These are phyloP conservation scores for Ondatra zibethicus DNA, from an alignment of 2,113 vertebrate species.

Conservation along the genomic window DNA sequence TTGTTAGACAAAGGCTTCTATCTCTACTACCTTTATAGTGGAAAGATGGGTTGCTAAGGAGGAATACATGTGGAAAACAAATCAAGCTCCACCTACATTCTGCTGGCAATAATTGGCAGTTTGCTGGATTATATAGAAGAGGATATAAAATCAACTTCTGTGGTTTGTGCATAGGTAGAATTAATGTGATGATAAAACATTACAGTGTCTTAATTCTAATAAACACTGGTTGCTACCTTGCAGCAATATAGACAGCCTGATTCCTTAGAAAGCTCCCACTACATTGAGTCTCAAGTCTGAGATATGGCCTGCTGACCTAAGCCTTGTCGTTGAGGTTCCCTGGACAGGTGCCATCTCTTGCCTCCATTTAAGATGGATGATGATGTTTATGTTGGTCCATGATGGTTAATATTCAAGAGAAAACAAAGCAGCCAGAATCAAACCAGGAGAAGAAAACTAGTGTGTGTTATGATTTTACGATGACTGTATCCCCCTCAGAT, in stretches of 20 bases:
- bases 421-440: neutral
- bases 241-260: neutral
- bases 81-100: too few species aligned
- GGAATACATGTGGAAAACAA: neutral
- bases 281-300: neutral
- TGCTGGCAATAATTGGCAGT: neutral
- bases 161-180: neutral
- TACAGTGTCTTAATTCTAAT: neutral
- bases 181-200: neutral
- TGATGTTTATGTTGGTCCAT: neutral
- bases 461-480: neutral
- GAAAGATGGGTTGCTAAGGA: neutral
- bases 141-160: neutral
- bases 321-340: neutral
- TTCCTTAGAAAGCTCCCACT: neutral
- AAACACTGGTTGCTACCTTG: neutral
- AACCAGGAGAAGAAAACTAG: neutral
- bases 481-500: rapidly evolving
- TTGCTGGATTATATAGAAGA: neutral
- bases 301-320: too few species aligned
- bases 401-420: neutral
- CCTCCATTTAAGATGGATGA: neutral
- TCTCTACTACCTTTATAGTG: neutral
- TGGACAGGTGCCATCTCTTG: neutral
- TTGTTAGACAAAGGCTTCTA: neutral